These are phyloP conservation scores for Pseudotriccus pelzelni DNA, from an alignment of 2,797 vertebrate species.

Conservation along the genomic window DNA sequence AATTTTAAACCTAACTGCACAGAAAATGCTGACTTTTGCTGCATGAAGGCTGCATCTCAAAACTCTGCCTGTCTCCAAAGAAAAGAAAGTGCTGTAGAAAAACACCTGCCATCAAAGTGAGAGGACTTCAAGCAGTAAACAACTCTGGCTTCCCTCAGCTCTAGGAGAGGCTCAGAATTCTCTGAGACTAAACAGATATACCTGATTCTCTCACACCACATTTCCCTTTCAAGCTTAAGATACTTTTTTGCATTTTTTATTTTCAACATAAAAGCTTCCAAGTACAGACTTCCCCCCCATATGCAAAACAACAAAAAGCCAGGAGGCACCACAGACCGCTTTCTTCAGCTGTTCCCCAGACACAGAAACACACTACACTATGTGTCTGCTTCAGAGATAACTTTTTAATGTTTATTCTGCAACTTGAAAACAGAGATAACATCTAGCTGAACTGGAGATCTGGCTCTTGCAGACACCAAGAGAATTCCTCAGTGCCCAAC, in stretches of 20 bases:
- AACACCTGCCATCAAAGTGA: not conserved
- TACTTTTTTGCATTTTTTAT: not conserved
- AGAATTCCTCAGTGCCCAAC: not conserved
- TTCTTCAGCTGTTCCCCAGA: not conserved
- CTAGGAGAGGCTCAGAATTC: not conserved
- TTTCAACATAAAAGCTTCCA: not conserved
- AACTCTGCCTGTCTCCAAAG: not conserved
- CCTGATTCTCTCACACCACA: not conserved
- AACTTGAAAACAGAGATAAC: not conserved
- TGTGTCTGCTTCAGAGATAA: not conserved
- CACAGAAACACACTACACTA: accelerated
- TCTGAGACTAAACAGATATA: not conserved
- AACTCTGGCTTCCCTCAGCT: not conserved
- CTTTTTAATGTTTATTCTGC: not conserved
- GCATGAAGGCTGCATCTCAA: not conserved
- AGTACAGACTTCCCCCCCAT: not conserved
- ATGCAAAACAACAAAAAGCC: not conserved
- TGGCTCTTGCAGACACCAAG: not conserved
- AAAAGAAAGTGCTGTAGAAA: not conserved
- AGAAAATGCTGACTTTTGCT: not conserved
- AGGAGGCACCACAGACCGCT: not conserved
- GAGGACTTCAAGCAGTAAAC: not conserved
- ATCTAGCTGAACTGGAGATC: not conserved
- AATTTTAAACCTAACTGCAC: not conserved
- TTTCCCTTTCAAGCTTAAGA: not conserved